Evolutionary conservation across 2,797 vertebrate genomes (phyloP), one percentile per base, ranked within the genome.

Genomic region (Macropodus opercularis): DNA sequence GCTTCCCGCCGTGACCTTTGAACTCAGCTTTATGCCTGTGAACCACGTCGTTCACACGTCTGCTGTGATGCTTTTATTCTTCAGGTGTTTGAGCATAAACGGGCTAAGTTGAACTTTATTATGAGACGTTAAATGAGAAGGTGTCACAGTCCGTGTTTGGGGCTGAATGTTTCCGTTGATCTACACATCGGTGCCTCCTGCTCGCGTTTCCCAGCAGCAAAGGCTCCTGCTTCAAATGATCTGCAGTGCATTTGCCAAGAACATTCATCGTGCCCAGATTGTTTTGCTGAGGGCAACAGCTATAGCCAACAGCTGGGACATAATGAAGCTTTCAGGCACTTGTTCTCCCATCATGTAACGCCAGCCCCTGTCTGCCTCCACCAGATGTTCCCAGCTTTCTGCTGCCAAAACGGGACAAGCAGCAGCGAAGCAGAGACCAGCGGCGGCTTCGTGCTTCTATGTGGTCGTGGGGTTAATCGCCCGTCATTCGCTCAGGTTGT

Each of bases 241-340:
- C 66, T 42, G 69, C 70, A 56, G 50, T 19, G 13, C 52, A 63
- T 75, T 76, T 89, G 84, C 87, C 87, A 82, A 79, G 62, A 81
- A 78, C 82, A 69, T 84, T n/a, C 79, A 72, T 84, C 79, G 70
- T 79, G 72, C 74, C 72, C 47, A 51, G 77, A 71, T 77, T 84
- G 84, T 85, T 85, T 85, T 56, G 90, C 89, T 90, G 84, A 88
- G 75, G 85, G 90, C 89, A 88, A 89, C 86, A 88, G 85, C 71
- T 59, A 87, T n/a, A 83, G 70, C 87, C 86, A 90, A 88, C 91
- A 91, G 87, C 90, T 91, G 91, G 89, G 80, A 90, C 82, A 89
- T 92, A 86, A 83, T 62, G 83, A 85, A 85, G 84, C 81, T 88
- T 75, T 78, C 77, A 92, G 85, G 79, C 84, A 75, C 81, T 81